phyloP scores from a whole-genome alignment of 2,888 invertebrate species.

The Periphyllus acericola region DNA sequence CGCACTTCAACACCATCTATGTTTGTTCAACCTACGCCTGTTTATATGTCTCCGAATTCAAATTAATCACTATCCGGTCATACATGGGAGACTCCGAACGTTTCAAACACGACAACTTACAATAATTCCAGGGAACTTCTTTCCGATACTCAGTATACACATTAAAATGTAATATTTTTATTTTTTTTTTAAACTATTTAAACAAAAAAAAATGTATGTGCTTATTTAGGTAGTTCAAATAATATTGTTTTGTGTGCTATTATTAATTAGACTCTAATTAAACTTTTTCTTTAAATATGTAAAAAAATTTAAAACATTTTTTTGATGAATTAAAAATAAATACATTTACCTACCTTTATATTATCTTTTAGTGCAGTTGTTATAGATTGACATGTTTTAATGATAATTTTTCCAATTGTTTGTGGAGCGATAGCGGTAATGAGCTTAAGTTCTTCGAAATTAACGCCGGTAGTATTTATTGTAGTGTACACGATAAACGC shows the following conservation, averaged over 20 bases:
- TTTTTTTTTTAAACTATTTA: constrained; percentile 6
- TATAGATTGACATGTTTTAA: constrained; percentile 63
- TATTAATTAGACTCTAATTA: background rate
- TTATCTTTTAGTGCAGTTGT: constrained; percentile 43
- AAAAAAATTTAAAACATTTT: too few species aligned
- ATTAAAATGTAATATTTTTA: constrained; percentile 6
- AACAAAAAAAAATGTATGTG: constrained; percentile 4
- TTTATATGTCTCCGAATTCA: background rate
- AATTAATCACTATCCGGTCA: constrained; percentile 13
- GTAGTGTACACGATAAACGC: constrained; percentile 64
- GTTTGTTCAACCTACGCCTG: constrained; percentile 7
- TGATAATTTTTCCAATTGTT: constrained; percentile 63
- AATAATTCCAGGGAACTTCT: constrained; percentile 1
- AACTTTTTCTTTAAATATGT: too few species aligned
- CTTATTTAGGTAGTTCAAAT: too few species aligned
- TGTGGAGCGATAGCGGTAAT: constrained; percentile 63
- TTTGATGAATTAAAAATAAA: constrained; percentile 15
- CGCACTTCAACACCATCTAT: constrained; percentile 29
- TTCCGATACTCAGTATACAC: constrained; percentile 10
- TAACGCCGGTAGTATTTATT: constrained; percentile 64
- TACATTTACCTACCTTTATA: constrained; percentile 29
- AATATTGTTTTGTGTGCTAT: background rate
- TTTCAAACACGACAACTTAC: constrained; percentile 12
- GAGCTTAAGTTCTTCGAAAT: constrained; percentile 64
- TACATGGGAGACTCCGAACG: constrained; percentile 42